Evolutionary conservation across 2,888 invertebrate genomes (phyloP), one percentile per base, ranked within the genome.

Genomic region (Sacculina carcini): DNA sequence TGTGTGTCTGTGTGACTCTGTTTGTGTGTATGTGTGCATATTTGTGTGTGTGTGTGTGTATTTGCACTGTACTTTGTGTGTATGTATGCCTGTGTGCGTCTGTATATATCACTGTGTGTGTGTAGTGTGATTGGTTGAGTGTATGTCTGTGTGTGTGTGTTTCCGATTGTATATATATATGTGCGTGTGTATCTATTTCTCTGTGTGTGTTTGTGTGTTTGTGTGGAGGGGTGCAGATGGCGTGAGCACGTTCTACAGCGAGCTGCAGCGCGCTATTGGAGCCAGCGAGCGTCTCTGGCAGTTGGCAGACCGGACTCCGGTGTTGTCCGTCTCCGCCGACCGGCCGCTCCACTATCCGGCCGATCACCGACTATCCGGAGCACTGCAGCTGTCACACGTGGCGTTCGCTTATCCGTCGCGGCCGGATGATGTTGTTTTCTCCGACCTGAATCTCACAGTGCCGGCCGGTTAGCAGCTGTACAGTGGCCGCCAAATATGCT

Each of bases 191-290:
- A n/a, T n/a, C n/a, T n/a, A n/a, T n/a, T n/a, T n/a, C n/a, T n/a
- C n/a, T n/a, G n/a, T n/a, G n/a, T n/a, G n/a, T n/a, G n/a, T n/a
- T 3, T 23, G 29, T 38, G 23, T 31, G 19, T 47, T 42, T 36
- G n/a, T 42, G 12, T 28, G 32, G 39, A 10, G 36, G 10, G 5
- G 5, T 9, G 24, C 48, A 49, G 39, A 48, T 28, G 51, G 40
- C 14, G 39, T 51, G 23, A 53, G 50, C 64, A 94, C n/a, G 82
- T 84, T 92, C 65, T 96, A 92, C 63, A 79, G 87, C 0, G 92
- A 94, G 62, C 64, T 94, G 56, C 94, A 90, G 68, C 83, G 82
- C 62, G 90, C 89, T 0, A 66, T 96, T 3, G 96, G 94, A 0
- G 89, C 94, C 0, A 85, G 86, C 3, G 73, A 78, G 1, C 73